Conservation (phyloP, 2,888 invertebrate genomes). For the Empis livida region DNA sequence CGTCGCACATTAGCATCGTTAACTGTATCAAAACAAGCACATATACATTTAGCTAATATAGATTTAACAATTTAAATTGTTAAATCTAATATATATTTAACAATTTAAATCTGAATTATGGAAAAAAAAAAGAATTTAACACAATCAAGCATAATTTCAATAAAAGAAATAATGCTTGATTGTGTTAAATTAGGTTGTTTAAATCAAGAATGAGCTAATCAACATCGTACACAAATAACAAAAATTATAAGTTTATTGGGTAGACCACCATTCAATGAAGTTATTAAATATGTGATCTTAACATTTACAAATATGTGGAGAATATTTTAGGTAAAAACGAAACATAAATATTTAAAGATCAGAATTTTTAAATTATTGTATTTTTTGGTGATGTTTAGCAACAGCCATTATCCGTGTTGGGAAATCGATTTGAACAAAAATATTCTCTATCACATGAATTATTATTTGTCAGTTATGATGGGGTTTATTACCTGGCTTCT, state of each 20-base stretch:
- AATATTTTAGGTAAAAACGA: constrained; percentile 23
- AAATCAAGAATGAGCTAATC: no score
- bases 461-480: constrained; percentile 74
- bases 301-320: constrained; percentile 43
- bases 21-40: constrained; percentile 72
- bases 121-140: no score
- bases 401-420: constrained; percentile 43
- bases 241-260: constrained; percentile 21
- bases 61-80: no score
- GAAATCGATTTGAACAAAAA: constrained; percentile 46
- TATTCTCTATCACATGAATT: constrained; percentile 49
- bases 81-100: no score
- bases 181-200: no score
- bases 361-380: no score
- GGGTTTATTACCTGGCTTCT: constrained; percentile 85
- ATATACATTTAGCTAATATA: constrained; percentile 52
- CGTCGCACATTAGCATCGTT: constrained; percentile 77
- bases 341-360: background rate
- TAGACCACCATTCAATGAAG: constrained; percentile 31
- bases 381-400: constrained; percentile 35
- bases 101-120: constrained; percentile 51
- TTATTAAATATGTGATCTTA: constrained; percentile 40
- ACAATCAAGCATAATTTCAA: constrained; percentile 53
- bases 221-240: no score
- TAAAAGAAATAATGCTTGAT: constrained; percentile 57